A percentile compares a stretch with the other conserved stretches of the same genome.
Evolutionary conservation across 2,888 invertebrate species (phyloP).

Genomic region (Ormyrus labotus): DNA sequence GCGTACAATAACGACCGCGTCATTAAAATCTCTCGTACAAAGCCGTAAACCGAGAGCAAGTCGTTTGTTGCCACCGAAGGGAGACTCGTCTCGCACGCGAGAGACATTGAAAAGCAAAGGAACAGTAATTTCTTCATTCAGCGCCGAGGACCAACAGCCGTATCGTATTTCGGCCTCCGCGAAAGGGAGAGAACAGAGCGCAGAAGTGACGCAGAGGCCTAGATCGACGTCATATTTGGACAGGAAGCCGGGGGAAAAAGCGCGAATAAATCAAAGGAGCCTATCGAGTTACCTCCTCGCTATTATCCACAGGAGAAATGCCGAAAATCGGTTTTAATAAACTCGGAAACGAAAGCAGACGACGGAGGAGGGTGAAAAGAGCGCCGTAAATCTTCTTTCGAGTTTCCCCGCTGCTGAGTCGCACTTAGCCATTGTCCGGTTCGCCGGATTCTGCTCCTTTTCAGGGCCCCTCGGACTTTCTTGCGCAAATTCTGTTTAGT

Average conservation of each 20-base stretch:
- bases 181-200: neutral
- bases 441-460: neutral
- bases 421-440: neutral
- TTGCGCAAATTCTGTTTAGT: no score
- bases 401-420: neutral
- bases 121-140: constrained; percentile 33
- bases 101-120: neutral
- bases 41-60: constrained; percentile 27
- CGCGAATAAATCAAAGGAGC: no score
- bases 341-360: no score
- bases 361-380: constrained; percentile 2
- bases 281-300: no score
- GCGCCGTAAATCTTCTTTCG: constrained; percentile 14
- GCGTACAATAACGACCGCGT: constrained; percentile 8
- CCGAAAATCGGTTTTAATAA: no score
- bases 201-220: neutral
- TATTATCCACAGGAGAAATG: no score
- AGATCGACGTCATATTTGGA: constrained; percentile 34
- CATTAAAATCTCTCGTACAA: constrained; percentile 21
- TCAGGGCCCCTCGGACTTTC: no score
- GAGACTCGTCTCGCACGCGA: constrained; percentile 1
- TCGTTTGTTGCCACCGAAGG: constrained; percentile 10
- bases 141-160: neutral
- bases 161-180: constrained; percentile 29
- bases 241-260: neutral